Base-by-base conservation (phyloP, 2,113 vertebrate genomes). In the Puntigrus tetrazona region DNA sequence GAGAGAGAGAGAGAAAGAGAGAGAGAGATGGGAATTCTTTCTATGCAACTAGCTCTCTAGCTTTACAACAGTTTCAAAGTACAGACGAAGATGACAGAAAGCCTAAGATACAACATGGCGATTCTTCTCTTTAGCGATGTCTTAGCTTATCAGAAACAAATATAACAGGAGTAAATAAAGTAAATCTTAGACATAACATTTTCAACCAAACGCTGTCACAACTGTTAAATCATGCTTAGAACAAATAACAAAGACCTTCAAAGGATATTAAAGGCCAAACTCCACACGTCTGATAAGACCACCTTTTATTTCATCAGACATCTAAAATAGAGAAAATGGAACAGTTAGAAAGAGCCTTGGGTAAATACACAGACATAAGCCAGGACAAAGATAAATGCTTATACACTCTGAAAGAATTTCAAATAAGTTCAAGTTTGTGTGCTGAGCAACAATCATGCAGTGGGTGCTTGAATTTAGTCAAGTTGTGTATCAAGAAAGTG, bases 341-440 rank as follows among this genome's bases (percentile, higher is more conserved):
- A 22, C 52, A 55, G 25, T 61, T 61, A 61, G 25, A 61, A 27
- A 27, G 59, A 61, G 59, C 9, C 5, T 61, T 61, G 59, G 25
- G 59, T 61, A 27, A 25, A n/a, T 43, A 41, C 25, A 25, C 36
- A 72, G 36, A 10, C 69, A 41, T 43, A 43, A 43, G 36, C 22
- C 69, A 41, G 36, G 22, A 43, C 22, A 72, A 72, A 72, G 36
- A 72, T 25, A 72, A 72, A 41, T 72, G 36, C 22, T n/a, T 72
- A 41, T 14, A 72, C 36, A 13, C 10, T 22, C 18, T n/a, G 67
- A 70, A 6, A 41, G 2, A 41, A 13, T n/a, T 1, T 41, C 41
- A 72, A 72, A 72, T 25, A 36, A 72, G 36, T 72, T 41, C n/a
- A 70, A 13, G 67, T 41, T 7, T 72, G 20, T 72, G 36, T 41